These are phyloP conservation scores for Gobiocypris rarus DNA, from an alignment of 2,113 vertebrate species.

Conservation along the genomic window DNA sequence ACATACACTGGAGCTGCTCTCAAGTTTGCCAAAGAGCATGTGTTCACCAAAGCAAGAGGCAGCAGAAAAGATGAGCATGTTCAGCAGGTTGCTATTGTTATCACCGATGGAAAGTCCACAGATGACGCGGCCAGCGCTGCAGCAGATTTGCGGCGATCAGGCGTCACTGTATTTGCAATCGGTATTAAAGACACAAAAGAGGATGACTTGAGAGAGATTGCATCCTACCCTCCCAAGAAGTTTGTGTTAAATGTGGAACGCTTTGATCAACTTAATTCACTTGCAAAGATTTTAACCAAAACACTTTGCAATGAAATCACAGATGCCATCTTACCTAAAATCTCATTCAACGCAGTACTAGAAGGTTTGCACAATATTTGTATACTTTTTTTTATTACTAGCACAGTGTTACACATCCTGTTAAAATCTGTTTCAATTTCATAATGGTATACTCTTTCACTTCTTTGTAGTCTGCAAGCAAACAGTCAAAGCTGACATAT, in stretches of 20 bases:
- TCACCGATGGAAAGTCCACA: conserved; percentile 78
- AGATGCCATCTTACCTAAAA: neutral
- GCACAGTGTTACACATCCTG: too few species aligned
- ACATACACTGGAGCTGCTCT: conserved; percentile 76
- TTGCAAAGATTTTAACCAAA: conserved; percentile 72
- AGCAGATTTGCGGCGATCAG: conserved; percentile 67
- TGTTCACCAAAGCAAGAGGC: conserved; percentile 73
- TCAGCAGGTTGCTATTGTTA: conserved; percentile 81
- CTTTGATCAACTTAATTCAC: conserved; percentile 71
- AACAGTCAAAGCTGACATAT: conserved; percentile 84
- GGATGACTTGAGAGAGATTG: conserved; percentile 72
- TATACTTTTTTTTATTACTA: too few species aligned
- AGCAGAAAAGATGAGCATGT: conserved; percentile 69
- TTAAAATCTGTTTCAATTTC: neutral
- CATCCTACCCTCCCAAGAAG: conserved; percentile 75
- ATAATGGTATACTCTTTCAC: neutral
- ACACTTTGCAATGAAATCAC: conserved; percentile 74
- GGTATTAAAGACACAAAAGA: conserved; percentile 71
- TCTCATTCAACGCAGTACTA: neutral
- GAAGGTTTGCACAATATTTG: conserved; percentile 37
- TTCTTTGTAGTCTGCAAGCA: conserved; percentile 75
- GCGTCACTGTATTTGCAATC: conserved; percentile 76
- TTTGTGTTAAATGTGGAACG: conserved; percentile 71
- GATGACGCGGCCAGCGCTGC: conserved; percentile 71
- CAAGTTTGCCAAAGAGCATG: conserved; percentile 65